Evolutionary conservation across 2,888 invertebrate species (phyloP).

Genomic region (Belgica antarctica): DNA sequence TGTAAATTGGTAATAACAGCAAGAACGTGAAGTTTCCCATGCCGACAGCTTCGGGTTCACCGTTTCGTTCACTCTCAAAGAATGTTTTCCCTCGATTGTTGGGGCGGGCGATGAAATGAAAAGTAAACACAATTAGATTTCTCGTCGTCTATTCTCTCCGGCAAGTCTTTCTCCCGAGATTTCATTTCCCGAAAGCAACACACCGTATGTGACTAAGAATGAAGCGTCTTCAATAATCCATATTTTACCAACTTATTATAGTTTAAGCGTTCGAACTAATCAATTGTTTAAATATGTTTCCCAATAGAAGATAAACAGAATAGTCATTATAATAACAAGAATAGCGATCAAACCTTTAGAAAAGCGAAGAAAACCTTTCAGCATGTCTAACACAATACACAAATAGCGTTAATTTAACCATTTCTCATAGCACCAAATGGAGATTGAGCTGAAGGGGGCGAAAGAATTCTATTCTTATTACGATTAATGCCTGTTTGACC

Average conservation of each 20-base stretch:
- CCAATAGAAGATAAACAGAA: constrained; percentile 41
- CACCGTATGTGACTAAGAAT: constrained; percentile 39
- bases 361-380: constrained; percentile 19
- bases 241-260: constrained; percentile 43
- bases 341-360: constrained; percentile 4
- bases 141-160: not conserved
- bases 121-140: constrained; percentile 39
- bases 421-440: constrained; percentile 32
- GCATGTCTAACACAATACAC: constrained; percentile 38
- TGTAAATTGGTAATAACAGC: constrained; percentile 42
- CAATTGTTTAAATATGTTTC: constrained; percentile 41
- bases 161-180: not conserved
- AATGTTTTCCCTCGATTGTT: constrained; percentile 34
- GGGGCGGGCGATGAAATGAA: constrained; percentile 40
- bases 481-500: constrained; percentile 37
- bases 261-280: constrained; percentile 41
- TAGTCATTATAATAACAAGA: constrained; percentile 12
- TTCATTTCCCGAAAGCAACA: not conserved
- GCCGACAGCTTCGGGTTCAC: constrained; percentile 33
- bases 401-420: constrained; percentile 43
- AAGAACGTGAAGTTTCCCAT: not conserved
- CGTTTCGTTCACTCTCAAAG: constrained; percentile 30
- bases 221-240: constrained; percentile 39
- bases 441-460: not conserved
- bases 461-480: constrained; percentile 38